Evolutionary conservation across 2,797 vertebrate species (phyloP), one percentile per base, ranked within the genome.

Genomic region (Parauchenoglanis ngamensis): DNA sequence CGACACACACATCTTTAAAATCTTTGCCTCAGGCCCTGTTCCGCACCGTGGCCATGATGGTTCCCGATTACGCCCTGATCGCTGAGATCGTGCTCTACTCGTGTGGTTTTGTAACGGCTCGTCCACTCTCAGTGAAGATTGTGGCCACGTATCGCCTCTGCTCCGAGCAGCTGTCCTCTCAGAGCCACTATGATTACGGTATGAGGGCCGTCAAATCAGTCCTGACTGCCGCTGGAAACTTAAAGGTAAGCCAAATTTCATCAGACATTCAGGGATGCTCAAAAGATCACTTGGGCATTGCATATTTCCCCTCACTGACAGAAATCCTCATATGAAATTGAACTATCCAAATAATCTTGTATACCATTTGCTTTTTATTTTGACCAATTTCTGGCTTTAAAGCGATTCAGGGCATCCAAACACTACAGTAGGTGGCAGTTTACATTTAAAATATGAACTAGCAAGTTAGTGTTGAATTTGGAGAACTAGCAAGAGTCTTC

Each of bases 131-230:
- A 0, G 95, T 97, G 89, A 98, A 98, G 91, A 98, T 98, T 2
- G 97, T 98, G 85, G 97, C 97, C 7, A 98, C 96, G 0, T 98
- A 98, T 88, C 96, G 96, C 72, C 91, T 98, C 44, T 98, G 97
- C 88, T 98, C 97, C 0, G 97, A 98, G 90, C 98, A 98, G 88
- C 90, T 98, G 88, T 98, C 97, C 31, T 97, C 96, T 0, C 97
- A 98, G 85, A 97, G 97, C 89, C 97, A 98, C 93, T 98, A 98
- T 0, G 97, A 98, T 93, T 98, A 98, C 0, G 97, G 97, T 15
- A 98, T 98, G 97, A 96, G 97, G 89, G 97, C 97, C 0, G 97
- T 98, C 88, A 98, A 98, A 92, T 98, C 97, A 1, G 97, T 98
- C 89, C 95, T 98, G 12, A 97, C 97, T 0, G 97, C 97, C 3